Evolutionary conservation across 1,140 invertebrate species (phyloP).

Genomic region (Lanistes nyassanus): DNA sequence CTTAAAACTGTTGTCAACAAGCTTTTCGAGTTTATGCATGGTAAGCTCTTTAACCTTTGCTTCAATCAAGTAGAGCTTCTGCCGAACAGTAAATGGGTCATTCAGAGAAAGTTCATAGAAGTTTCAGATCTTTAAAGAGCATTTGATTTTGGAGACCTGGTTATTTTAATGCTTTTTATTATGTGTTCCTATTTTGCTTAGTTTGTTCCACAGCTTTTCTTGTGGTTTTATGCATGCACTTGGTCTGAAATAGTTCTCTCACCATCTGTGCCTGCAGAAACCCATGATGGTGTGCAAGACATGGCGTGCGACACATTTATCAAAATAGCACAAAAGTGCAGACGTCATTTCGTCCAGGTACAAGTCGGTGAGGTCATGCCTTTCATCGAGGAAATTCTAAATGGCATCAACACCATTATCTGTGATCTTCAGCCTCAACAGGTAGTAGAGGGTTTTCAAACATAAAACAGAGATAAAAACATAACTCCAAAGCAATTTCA

Average conservation of each 20-base stretch:
- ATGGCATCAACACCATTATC: constrained; percentile 96
- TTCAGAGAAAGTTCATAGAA: no score
- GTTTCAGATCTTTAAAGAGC: no score
- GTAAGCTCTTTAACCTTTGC: background rate
- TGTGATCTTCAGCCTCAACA: constrained; percentile 98
- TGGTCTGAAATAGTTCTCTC: no score
- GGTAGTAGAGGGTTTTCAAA: constrained; percentile 66
- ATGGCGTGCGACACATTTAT: constrained; percentile 99
- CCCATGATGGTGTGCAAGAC: constrained; percentile 97
- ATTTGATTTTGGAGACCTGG: no score
- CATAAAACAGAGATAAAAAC: no score
- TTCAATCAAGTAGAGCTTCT: no score
- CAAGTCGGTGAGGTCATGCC: constrained; percentile 97
- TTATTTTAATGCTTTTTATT: no score
- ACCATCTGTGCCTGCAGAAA: constrained; percentile 76
- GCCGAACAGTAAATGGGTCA: no score
- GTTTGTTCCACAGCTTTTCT: no score
- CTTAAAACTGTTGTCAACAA: constrained; percentile 99
- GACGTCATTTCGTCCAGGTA: constrained; percentile 94
- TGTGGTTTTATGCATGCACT: no score
- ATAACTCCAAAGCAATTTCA: no score
- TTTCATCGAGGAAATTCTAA: constrained; percentile 99
- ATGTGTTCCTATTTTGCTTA: no score
- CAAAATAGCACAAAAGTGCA: constrained; percentile 99
- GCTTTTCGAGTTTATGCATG: constrained; percentile 99